phyloP scores from a whole-genome alignment of 2,113 vertebrate genomes.

The Dendropsophus ebraccatus region DNA sequence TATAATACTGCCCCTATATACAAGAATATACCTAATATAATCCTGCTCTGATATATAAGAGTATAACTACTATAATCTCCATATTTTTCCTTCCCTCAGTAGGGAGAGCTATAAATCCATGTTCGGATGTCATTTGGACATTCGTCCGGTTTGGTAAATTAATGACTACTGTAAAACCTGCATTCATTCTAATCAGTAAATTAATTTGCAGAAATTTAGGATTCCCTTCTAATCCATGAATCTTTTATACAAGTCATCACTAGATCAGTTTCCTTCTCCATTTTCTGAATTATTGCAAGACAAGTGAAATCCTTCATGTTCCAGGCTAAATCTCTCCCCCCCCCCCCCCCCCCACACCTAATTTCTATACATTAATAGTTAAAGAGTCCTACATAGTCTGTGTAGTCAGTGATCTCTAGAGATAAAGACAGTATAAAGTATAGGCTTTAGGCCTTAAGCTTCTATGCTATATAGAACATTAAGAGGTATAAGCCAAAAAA shows the following conservation, averaged over 20 bases:
- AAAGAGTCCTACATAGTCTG: background rate
- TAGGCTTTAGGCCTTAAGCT: background rate
- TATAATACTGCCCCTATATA: background rate
- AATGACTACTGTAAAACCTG: slow-evolving; percentile 6
- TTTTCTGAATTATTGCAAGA: slow-evolving; percentile 36
- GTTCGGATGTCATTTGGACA: background rate
- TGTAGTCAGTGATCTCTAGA: background rate
- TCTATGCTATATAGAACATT: too few species aligned
- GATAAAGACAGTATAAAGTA: background rate
- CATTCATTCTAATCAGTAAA: slow-evolving; percentile 40
- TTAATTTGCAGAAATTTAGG: slow-evolving; percentile 26
- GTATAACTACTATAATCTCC: background rate
- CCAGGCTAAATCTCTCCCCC: background rate
- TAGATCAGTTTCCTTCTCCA: background rate
- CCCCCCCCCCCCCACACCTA: too few species aligned
- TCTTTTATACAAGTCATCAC: slow-evolving; percentile 27
- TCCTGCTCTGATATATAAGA: background rate
- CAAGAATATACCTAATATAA: background rate
- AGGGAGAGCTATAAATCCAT: background rate
- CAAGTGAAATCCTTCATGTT: slow-evolving; percentile 11
- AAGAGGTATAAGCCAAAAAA: too few species aligned
- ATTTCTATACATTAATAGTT: background rate
- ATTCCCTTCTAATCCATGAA: slow-evolving; percentile 10
- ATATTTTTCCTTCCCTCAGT: too few species aligned
- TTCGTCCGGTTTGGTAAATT: background rate